Evolutionary conservation across 2,113 vertebrate genomes (phyloP), one percentile per base, ranked within the genome.

Genomic region (Psophia crepitans): DNA sequence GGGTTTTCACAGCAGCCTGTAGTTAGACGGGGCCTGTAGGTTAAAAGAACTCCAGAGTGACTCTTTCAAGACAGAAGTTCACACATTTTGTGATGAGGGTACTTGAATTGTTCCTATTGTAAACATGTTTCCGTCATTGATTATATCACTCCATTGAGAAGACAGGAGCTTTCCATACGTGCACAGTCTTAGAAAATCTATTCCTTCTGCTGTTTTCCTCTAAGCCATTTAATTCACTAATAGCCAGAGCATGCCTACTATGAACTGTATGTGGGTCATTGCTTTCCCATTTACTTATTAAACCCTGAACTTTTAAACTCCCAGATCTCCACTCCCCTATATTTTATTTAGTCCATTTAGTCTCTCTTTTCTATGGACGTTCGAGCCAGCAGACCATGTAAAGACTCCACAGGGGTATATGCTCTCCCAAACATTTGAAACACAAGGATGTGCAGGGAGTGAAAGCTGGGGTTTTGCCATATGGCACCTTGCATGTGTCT

Each of bases 221-320:
- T 11, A 86, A 53, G 64, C 56, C 26, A 75, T 63, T 84, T 70
- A 82, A 89, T 87, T 94, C 44, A 61, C 57, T 77, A 84, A 87
- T 7, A 94, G 41, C 26, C 63, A 74, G 66, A 92, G 32, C 37
- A 78, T 46, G 53, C 56, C 71, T 58, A 61, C 82, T 46, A 76
- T 5, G 61, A 93, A 56, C 30, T 79, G 28, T 61, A 90, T 12
- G 49, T 57, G 58, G 20, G 49, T 84, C 95, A 95, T 32, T 85
- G 71, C 89, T 80, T 93, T 95, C 87, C 57, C 77, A 87, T 89
- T 87, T 91, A 48, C 77, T 89, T 65, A 89, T 57, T 92, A 93
- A 95, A 77, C 23, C 68, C 78, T 96, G 94, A 97, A 96, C 91
- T 87, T 96, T 95, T 92, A 93, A 95, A 95, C 92, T 87, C 77